Percentiles rank a stretch among this genome's conserved stretches.
phyloP scores from a whole-genome alignment of 2,888 invertebrate genomes.

The Nymphalis urticae region DNA sequence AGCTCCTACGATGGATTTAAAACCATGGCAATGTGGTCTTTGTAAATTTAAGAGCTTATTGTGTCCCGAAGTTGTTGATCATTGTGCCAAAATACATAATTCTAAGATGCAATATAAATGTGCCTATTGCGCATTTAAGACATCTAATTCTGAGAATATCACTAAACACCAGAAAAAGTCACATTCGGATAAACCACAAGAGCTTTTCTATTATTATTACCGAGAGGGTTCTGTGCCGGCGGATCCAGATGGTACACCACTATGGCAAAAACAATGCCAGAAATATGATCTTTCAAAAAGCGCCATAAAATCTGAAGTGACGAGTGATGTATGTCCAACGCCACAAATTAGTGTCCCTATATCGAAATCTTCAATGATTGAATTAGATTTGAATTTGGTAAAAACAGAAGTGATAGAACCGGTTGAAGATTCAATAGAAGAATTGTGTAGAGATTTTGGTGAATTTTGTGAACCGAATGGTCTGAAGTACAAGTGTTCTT shows the following conservation, averaged over 20 bases:
- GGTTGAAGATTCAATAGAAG: constrained; percentile 47
- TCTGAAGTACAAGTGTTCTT: constrained; percentile 81
- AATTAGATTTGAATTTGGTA: constrained; percentile 61
- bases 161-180: constrained; percentile 82
- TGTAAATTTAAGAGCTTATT: constrained; percentile 84
- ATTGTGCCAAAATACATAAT: constrained; percentile 82
- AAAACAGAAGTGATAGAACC: constrained; percentile 56
- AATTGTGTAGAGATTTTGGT: constrained; percentile 59
- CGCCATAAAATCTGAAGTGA: constrained; percentile 55
- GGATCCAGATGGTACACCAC: constrained; percentile 57
- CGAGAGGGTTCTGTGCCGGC: constrained; percentile 65
- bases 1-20: constrained; percentile 75
- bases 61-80: constrained; percentile 82
- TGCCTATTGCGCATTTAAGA: constrained; percentile 82
- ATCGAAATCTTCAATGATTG: constrained; percentile 19
- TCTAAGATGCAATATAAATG: constrained; percentile 87
- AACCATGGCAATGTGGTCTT: constrained; percentile 86
- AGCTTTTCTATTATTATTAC: constrained; percentile 80
- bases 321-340: constrained; percentile 29
- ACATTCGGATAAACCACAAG: constrained; percentile 72
- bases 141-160: constrained; percentile 79
- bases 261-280: constrained; percentile 65
- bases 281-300: constrained; percentile 43
- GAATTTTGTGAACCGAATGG: constrained; percentile 77
- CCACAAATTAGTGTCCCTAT: constrained; percentile 33